Percentiles rank a stretch among this genome's conserved stretches.
phyloP scores from a whole-genome alignment of 2,113 vertebrate species.

The Hippocampus zosterae region DNA sequence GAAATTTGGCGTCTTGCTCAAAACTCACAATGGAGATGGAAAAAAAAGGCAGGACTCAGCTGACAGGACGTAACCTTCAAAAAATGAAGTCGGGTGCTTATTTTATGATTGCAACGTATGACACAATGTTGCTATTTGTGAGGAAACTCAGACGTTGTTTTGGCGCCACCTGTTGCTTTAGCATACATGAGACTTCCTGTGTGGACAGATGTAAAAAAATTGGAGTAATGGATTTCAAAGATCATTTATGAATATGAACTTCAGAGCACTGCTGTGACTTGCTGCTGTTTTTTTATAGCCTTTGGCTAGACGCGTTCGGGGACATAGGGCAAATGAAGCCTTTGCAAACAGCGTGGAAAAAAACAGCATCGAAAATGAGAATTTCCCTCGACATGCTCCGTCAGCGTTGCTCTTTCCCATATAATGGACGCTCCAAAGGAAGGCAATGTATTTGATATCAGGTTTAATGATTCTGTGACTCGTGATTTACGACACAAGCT shows the following conservation, averaged over 20 bases:
- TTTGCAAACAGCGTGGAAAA: conserved; percentile 24
- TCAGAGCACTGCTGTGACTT: conserved; percentile 1
- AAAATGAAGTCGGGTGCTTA: conserved; percentile 14
- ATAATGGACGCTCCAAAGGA: conserved; percentile 34
- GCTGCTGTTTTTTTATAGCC: conserved; percentile 13
- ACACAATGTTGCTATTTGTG: neutral
- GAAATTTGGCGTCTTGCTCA: conserved; percentile 8
- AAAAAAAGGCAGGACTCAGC: conserved; percentile 4
- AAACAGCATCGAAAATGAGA: conserved; percentile 41
- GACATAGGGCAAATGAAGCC: conserved; percentile 28
- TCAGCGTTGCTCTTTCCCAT: conserved; percentile 28
- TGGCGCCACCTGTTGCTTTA: neutral
- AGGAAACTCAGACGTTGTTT: neutral
- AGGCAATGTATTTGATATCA: conserved; percentile 50
- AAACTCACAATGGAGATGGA: conserved; percentile 13
- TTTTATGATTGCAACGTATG: neutral
- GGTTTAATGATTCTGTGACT: conserved; percentile 36
- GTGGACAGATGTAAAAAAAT: neutral
- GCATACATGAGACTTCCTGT: neutral
- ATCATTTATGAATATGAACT: neutral
- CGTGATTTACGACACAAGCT: conserved; percentile 37
- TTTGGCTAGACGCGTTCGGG: conserved; percentile 19
- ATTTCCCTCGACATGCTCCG: conserved; percentile 35
- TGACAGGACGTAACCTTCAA: conserved; percentile 5
- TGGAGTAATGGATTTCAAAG: neutral